phyloP scores from a whole-genome alignment of 2,797 vertebrate species.

The Crenuchus spilurus region DNA sequence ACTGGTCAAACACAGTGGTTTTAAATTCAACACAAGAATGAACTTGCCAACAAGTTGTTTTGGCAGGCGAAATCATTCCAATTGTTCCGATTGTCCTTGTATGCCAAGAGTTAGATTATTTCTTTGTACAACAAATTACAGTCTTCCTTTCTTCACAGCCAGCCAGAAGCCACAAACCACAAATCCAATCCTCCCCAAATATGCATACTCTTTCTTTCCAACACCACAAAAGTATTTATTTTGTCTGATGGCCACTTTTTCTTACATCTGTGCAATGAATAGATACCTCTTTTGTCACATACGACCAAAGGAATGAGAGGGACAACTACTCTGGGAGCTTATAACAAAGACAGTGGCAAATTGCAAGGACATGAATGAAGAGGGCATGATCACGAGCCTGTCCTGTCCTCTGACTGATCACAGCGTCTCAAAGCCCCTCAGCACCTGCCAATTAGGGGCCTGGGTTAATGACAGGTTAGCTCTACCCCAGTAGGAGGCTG shows the following conservation, averaged over 20 bases:
- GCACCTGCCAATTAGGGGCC: constrained; percentile 78
- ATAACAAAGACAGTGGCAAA: constrained; percentile 51
- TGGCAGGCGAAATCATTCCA: constrained; percentile 7
- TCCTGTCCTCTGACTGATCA: constrained; percentile 69
- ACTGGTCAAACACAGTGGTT: constrained; percentile 4
- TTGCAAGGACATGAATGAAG: constrained; percentile 56
- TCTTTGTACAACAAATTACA: constrained; percentile 50
- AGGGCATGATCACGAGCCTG: constrained; percentile 62
- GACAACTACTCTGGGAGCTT: constrained; percentile 59
- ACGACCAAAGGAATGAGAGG: constrained; percentile 39
- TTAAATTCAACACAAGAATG: background rate
- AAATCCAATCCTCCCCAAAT: constrained; percentile 36
- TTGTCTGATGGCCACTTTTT: constrained; percentile 33
- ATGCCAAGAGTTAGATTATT: constrained; percentile 22
- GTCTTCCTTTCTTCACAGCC: constrained; percentile 43
- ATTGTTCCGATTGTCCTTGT: background rate
- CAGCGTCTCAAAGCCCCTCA: constrained; percentile 66
- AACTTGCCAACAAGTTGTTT: constrained; percentile 18
- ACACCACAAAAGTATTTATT: constrained; percentile 32
- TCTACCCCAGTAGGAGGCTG: constrained; percentile 39
- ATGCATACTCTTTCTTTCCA: constrained; percentile 19
- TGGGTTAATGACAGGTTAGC: constrained; percentile 74
- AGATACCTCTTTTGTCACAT: background rate
- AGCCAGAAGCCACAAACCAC: constrained; percentile 48
- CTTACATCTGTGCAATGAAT: constrained; percentile 56